A percentile compares a stretch with the other conserved stretches of the same genome.
These are phyloP conservation scores for Manacus vitellinus DNA, from an alignment of 2,113 vertebrate genomes.

Conservation along the genomic window DNA sequence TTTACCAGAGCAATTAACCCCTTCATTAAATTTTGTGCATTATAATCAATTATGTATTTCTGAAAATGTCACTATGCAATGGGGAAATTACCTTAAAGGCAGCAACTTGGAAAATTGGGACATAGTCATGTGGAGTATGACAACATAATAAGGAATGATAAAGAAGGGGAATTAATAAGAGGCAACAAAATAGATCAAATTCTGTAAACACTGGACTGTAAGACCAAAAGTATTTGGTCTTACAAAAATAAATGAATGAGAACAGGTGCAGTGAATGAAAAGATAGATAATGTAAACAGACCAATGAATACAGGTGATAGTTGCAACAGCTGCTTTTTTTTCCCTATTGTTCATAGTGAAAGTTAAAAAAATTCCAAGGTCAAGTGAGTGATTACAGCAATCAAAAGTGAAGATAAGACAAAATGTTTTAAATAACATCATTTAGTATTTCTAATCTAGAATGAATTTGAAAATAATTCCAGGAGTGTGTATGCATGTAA, in stretches of 20 bases:
- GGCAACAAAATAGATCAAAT: not conserved
- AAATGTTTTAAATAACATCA: not conserved
- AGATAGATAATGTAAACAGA: not conserved
- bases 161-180: not conserved
- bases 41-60: not conserved
- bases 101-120: not conserved
- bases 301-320: not conserved
- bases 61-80: not conserved
- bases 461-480: not conserved
- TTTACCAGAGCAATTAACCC: not conserved
- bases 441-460: not conserved
- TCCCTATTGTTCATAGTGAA: not conserved
- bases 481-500: not conserved
- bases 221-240: not conserved
- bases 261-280: not conserved
- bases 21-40: not conserved
- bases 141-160: not conserved
- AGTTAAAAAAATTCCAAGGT: not conserved
- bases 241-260: rapidly evolving
- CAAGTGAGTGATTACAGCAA: not conserved
- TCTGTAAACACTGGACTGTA: not conserved
- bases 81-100: not conserved
- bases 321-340: not conserved
- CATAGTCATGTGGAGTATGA: not conserved
- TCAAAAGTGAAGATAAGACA: not conserved